Evolutionary conservation across 1,140 invertebrate species (phyloP).

Genomic region (Calosoma granatense): DNA sequence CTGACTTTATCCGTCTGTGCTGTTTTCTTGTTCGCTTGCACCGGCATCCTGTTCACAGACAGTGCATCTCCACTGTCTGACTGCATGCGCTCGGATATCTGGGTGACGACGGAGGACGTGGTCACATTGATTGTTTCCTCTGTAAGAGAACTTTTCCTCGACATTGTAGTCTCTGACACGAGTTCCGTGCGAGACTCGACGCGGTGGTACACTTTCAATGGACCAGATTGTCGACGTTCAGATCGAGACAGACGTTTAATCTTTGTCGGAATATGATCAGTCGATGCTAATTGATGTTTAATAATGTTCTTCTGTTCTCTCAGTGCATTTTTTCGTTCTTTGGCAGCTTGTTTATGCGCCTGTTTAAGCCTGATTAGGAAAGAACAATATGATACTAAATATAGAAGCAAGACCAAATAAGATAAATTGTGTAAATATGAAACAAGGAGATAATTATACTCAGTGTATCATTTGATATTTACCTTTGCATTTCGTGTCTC

Average conservation of each 20-base stretch:
- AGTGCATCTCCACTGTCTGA: no score
- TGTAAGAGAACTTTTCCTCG: slow-evolving; percentile 2
- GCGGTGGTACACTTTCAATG: slow-evolving; percentile 25
- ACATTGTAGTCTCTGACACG: slow-evolving; percentile 15
- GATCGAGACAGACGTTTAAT: slow-evolving; percentile 15
- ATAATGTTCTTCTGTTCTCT: slow-evolving; percentile 29
- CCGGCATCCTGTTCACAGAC: no score
- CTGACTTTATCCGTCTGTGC: no score
- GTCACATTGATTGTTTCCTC: neutral
- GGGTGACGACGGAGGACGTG: neutral
- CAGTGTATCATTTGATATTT: slow-evolving; percentile 12
- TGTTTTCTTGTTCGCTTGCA: no score
- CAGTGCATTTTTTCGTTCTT: slow-evolving; percentile 27
- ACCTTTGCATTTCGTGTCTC: slow-evolving; percentile 32
- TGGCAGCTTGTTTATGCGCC: slow-evolving; percentile 30
- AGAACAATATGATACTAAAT: neutral
- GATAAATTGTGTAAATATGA: slow-evolving; percentile 16
- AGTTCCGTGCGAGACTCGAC: neutral
- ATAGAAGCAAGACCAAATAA: neutral
- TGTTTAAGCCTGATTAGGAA: slow-evolving; percentile 25
- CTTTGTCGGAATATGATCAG: slow-evolving; percentile 21
- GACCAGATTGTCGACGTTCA: slow-evolving; percentile 20
- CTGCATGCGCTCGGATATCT: neutral
- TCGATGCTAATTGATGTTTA: slow-evolving; percentile 25
- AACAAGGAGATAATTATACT: slow-evolving; percentile 9